phyloP scores from a whole-genome alignment of 2,888 invertebrate genomes.

The Leptinotarsa rubiginosa region DNA sequence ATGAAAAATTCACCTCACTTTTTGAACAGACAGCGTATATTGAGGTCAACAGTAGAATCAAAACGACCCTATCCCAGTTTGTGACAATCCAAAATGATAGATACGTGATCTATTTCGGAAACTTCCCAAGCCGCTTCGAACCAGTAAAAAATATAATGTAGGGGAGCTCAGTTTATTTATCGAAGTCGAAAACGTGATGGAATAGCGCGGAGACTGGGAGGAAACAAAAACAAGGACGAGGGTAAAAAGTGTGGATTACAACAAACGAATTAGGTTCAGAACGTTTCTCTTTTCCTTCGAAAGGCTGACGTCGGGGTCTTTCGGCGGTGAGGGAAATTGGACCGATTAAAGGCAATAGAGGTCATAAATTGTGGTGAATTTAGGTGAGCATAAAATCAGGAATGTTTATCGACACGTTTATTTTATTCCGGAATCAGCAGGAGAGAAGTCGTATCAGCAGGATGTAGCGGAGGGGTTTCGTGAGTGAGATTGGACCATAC shows the following conservation, averaged over 20 bases:
- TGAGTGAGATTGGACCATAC: neutral
- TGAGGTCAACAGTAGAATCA: neutral
- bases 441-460: conserved; percentile 7
- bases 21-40: neutral
- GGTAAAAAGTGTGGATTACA: conserved; percentile 21
- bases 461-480: neutral
- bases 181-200: conserved; percentile 10
- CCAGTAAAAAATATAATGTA: conserved; percentile 1
- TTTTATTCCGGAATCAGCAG: conserved; percentile 17
- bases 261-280: conserved; percentile 19
- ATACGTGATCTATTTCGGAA: conserved; percentile 33
- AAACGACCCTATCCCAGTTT: neutral
- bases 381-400: conserved; percentile 17
- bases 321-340: conserved; percentile 8
- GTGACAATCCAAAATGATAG: conserved; percentile 18
- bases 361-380: conserved; percentile 17
- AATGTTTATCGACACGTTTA: conserved; percentile 17
- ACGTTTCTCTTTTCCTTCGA: conserved; percentile 17
- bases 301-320: conserved; percentile 17
- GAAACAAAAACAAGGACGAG: conserved; percentile 16
- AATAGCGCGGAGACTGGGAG: conserved; percentile 5
- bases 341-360: conserved; percentile 13
- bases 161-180: conserved; percentile 9
- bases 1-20: neutral
- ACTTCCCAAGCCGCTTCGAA: neutral